Evolutionary conservation across 2,888 invertebrate genomes (phyloP).

Genomic region (Drosophila buzzatii): DNA sequence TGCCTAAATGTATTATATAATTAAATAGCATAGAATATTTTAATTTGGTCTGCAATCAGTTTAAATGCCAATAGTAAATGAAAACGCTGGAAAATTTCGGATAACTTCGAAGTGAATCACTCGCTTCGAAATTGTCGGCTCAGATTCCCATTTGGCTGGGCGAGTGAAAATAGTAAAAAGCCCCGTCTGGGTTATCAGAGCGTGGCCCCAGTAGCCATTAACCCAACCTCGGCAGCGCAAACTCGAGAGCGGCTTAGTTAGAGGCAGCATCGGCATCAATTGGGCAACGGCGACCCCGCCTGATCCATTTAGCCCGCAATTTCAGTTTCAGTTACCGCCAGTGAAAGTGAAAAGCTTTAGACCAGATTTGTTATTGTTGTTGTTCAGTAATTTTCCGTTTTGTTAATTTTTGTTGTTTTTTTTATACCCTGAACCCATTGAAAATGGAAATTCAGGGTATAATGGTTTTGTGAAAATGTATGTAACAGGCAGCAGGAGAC

Average conservation of each 20-base stretch:
- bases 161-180: conserved; percentile 13
- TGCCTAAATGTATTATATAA: not conserved
- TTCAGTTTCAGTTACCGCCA: conserved; percentile 22
- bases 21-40: not conserved
- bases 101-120: not conserved
- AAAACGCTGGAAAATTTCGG: not conserved
- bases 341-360: conserved; percentile 71
- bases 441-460: too few species aligned
- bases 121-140: not conserved
- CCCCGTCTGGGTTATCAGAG: conserved; percentile 56
- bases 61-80: not conserved
- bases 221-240: conserved; percentile 11
- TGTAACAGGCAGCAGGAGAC: too few species aligned
- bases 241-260: conserved; percentile 3
- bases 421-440: too few species aligned
- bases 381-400: conserved; percentile 66
- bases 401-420: conserved; percentile 19
- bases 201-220: conserved; percentile 44
- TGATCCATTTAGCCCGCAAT: conserved; percentile 18
- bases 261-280: conserved; percentile 2
- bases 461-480: too few species aligned
- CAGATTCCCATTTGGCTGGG: conserved; percentile 10
- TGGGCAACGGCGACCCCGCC: conserved; percentile 36
- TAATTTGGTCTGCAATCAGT: not conserved
- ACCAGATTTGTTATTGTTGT: conserved; percentile 26